These are phyloP conservation scores for Lucinisca nassula DNA, from an alignment of 2,888 invertebrate species.

Conservation along the genomic window DNA sequence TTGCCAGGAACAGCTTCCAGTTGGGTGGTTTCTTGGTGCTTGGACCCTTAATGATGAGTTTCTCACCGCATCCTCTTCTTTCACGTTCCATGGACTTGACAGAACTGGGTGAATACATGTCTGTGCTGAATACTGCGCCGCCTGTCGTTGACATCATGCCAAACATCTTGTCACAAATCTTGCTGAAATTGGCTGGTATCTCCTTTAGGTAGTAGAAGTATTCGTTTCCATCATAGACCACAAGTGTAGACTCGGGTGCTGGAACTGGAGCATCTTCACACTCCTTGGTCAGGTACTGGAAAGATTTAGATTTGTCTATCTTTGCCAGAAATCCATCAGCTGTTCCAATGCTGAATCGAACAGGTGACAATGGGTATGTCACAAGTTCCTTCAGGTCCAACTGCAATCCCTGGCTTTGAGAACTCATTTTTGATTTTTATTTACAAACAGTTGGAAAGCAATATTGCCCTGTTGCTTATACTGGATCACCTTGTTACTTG, in stretches of 20 bases:
- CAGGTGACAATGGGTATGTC: constrained; percentile 26
- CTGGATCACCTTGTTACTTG: constrained; percentile 30
- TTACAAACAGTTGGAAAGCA: constrained; percentile 35
- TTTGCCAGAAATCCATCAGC: constrained; percentile 30
- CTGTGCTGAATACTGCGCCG: constrained; percentile 42
- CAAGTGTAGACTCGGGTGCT: background rate
- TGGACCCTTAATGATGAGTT: constrained; percentile 3
- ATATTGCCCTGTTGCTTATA: constrained; percentile 57
- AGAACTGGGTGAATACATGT: constrained; percentile 19
- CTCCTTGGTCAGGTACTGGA: constrained; percentile 22
- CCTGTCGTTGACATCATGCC: constrained; percentile 35
- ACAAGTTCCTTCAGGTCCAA: constrained; percentile 27
- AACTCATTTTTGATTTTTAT: too few relatives aligned
- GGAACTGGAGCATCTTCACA: background rate
- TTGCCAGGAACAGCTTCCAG: constrained; percentile 39
- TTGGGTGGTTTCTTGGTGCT: constrained; percentile 29
- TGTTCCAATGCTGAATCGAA: constrained; percentile 33
- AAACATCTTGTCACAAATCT: constrained; percentile 35
- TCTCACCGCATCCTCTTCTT: constrained; percentile 25
- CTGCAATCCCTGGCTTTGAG: constrained; percentile 6
- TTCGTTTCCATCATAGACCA: constrained; percentile 47
- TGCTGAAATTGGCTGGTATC: constrained; percentile 39
- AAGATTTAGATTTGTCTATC: constrained; percentile 38
- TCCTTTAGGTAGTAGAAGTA: constrained; percentile 37
- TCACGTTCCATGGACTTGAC: constrained; percentile 21